Evolutionary conservation across 1,140 invertebrate species (phyloP), one percentile per base, ranked within the genome.

Genomic region (Ericerus pela): DNA sequence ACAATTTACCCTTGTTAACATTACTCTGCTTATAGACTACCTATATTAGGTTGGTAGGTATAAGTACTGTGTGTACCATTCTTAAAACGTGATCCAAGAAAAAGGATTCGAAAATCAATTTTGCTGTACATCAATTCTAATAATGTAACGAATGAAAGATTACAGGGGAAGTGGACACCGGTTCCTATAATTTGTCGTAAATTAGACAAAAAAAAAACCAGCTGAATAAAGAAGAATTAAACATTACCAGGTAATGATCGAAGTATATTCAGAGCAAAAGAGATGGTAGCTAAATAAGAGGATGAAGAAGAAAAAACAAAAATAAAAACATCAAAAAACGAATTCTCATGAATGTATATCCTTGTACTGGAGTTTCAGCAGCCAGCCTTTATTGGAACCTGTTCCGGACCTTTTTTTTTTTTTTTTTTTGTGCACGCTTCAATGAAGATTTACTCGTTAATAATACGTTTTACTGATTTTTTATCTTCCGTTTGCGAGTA

Each of bases 151-250:
- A 22, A 22, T 2, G 4, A 38, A 18, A 41, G 37, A 41, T 41
- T 41, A 47, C 16, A 22, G 41, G 41, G 41, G 41, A 47, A 47
- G 41, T 47, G 41, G 41, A 47, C 41, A 47, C 37, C 37, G 37
- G 37, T 41, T 41, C 37, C 6, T 41, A 41, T 41, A 41, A 41
- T 41, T 41, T 41, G 37, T 41, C 37, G 20, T 16, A 18, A 41
- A 41, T 41, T 41, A 41, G 16, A 41, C 37, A 18, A 18, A 41
- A 41, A 41, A 18, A 41, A 12, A 41, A 41, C n/a, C n/a, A n/a
- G n/a, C n/a, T n/a, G 20, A 18, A 41, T 16, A 16, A 4, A 41
- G 8, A 41, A 41, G 14, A 16, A 41, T 41, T 41, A 16, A 33
- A 16, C 20, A 41, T 4, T 41, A 41, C 20, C n/a, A n/a, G 37